A percentile compares a stretch with the other conserved stretches of the same genome.
These are phyloP conservation scores for Harpalus rubripes DNA, from an alignment of 2,888 invertebrate genomes.

Conservation along the genomic window DNA sequence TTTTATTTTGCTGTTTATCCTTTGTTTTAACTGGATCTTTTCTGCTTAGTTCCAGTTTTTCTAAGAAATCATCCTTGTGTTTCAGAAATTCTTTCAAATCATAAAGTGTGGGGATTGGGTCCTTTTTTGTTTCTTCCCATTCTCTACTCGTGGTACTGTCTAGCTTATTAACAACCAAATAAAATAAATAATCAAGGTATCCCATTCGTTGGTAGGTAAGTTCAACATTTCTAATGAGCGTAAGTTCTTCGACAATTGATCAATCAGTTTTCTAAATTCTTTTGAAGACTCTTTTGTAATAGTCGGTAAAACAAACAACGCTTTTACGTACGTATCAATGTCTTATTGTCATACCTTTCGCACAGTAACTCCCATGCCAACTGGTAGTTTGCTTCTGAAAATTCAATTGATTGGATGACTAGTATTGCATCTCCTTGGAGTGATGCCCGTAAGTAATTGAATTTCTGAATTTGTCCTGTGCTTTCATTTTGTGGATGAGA, in stretches of 20 bases:
- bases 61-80: conserved; percentile 16
- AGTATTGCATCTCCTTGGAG: conserved; percentile 34
- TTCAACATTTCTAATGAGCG: conserved; percentile 67
- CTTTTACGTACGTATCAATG: conserved; percentile 68
- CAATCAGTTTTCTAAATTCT: conserved; percentile 66
- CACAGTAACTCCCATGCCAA: conserved; percentile 47
- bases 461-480: conserved; percentile 39
- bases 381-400: conserved; percentile 46
- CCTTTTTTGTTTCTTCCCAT: conserved; percentile 59
- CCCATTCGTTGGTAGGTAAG: conserved; percentile 68
- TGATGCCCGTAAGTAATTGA: conserved; percentile 55
- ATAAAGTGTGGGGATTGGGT: conserved; percentile 56
- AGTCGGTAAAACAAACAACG: conserved; percentile 66
- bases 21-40: conserved; percentile 14
- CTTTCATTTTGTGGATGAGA: conserved; percentile 17
- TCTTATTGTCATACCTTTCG: conserved; percentile 67
- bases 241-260: conserved; percentile 68
- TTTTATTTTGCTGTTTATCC: neutral
- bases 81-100: conserved; percentile 63
- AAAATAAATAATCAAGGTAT: conserved; percentile 68
- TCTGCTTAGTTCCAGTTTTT: conserved; percentile 6
- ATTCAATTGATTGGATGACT: conserved; percentile 24
- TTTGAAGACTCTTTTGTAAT: conserved; percentile 52
- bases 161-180: conserved; percentile 65
- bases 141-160: conserved; percentile 57